Evolutionary conservation across 2,113 vertebrate species (phyloP).

Genomic region (Acrocephalus kingi): DNA sequence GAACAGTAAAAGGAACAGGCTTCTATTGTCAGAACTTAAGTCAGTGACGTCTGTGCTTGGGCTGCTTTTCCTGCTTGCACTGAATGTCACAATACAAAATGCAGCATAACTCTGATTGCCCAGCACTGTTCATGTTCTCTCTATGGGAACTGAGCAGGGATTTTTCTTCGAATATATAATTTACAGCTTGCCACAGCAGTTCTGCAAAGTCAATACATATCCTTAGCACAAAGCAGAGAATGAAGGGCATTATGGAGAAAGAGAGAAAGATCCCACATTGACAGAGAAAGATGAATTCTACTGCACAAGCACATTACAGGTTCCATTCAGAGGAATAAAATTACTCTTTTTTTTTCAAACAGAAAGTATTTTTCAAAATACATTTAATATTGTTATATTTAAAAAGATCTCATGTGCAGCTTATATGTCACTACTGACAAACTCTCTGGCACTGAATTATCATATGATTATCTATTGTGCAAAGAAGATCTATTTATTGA

Average conservation of each 20-base stretch:
- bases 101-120: constrained; percentile 43
- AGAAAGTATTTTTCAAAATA: constrained; percentile 22
- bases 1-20: constrained; percentile 1
- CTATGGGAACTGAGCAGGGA: constrained; percentile 35
- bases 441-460: constrained; percentile 9
- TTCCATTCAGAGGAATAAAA: constrained; percentile 34
- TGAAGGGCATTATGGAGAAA: constrained; percentile 47
- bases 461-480: constrained; percentile 11
- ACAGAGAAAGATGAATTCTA: constrained; percentile 45
- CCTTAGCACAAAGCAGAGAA: constrained; percentile 60
- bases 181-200: constrained; percentile 48
- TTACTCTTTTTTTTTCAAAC: neutral
- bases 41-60: neutral
- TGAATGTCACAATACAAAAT: constrained; percentile 51
- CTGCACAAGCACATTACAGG: constrained; percentile 3
- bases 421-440: constrained; percentile 11
- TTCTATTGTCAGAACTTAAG: constrained; percentile 19
- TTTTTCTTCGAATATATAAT: constrained; percentile 61
- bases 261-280: constrained; percentile 8
- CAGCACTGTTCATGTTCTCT: constrained; percentile 26
- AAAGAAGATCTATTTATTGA: constrained; percentile 33
- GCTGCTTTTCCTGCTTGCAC: constrained; percentile 25
- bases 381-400: neutral
- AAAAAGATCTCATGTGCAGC: neutral
- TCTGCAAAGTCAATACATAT: constrained; percentile 59